A percentile compares a stretch with the other conserved stretches of the same genome.
These are phyloP conservation scores for Ptychochromis oligacanthus DNA, from an alignment of 2,113 vertebrate genomes.

Conservation along the genomic window DNA sequence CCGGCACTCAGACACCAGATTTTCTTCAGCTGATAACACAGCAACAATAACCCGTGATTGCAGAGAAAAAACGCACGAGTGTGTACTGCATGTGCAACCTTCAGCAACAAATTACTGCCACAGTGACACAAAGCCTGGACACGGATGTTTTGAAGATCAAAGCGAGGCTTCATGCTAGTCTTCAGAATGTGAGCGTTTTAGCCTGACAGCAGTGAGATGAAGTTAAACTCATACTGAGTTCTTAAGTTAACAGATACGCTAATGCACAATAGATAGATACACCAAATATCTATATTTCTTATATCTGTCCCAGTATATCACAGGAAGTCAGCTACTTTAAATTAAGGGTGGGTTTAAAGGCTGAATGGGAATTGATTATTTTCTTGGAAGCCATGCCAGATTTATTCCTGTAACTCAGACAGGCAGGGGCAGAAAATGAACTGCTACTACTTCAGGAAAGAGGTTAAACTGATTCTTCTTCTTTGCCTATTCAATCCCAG, in stretches of 20 bases:
- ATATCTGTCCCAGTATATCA: constrained; percentile 20
- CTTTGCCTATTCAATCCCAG: constrained; percentile 52
- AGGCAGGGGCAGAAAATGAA: constrained; percentile 47
- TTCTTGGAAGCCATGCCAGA: constrained; percentile 44
- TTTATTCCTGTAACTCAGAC: constrained; percentile 43
- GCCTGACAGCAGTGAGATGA: not conserved
- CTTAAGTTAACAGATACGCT: not conserved
- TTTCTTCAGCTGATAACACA: constrained; percentile 15
- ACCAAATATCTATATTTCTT: not conserved
- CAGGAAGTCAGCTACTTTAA: constrained; percentile 38
- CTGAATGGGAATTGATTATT: constrained; percentile 53
- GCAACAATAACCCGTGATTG: constrained; percentile 26
- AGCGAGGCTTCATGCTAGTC: not conserved
- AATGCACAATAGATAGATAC: not conserved
- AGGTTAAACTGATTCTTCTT: constrained; percentile 55
- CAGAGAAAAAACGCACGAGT: not conserved
- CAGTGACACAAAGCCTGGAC: constrained; percentile 10
- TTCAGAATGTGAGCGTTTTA: not conserved
- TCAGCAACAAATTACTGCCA: constrained; percentile 25
- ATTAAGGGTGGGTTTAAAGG: constrained; percentile 48
- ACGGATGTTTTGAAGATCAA: constrained; percentile 26
- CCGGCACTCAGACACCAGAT: constrained; percentile 29
- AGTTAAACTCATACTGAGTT: not conserved
- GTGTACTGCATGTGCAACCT: constrained; percentile 21
- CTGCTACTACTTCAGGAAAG: constrained; percentile 29